Evolutionary conservation across 2,113 vertebrate genomes (phyloP).

Genomic region (Cottus gobio): DNA sequence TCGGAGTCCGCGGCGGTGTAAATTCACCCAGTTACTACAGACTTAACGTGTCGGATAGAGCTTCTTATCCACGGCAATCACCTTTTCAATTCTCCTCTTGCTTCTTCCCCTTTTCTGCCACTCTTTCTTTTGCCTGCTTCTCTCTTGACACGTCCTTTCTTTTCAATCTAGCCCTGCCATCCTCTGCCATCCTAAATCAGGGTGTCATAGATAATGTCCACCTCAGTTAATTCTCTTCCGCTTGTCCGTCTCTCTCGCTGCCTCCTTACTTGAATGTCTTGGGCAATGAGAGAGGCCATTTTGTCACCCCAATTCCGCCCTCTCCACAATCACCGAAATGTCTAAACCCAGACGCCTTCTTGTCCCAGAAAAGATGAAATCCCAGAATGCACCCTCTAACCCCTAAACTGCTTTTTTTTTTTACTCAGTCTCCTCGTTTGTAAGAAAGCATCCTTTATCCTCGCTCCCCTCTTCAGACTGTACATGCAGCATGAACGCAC

Average conservation of each 20-base stretch:
- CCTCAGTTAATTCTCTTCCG: slow-evolving; percentile 19
- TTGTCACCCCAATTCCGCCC: slow-evolving; percentile 45
- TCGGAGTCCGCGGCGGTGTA: slow-evolving; percentile 40
- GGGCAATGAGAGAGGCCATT: slow-evolving; percentile 48
- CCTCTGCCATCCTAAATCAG: slow-evolving; percentile 25
- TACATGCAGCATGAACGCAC: slow-evolving; percentile 2
- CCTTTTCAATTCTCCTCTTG: slow-evolving; percentile 25
- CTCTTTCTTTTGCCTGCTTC: neutral
- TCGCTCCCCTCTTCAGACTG: neutral
- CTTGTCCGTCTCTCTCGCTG: slow-evolving; percentile 1
- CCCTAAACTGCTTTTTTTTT: neutral
- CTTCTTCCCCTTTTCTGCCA: neutral
- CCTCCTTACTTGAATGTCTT: slow-evolving; percentile 18
- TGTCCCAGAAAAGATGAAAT: slow-evolving; percentile 32
- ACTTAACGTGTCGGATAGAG: slow-evolving; percentile 25
- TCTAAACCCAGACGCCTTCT: slow-evolving; percentile 37
- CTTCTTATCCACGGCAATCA: slow-evolving; percentile 34
- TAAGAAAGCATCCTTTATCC: neutral
- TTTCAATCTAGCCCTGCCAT: neutral
- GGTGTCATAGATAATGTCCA: slow-evolving; percentile 30
- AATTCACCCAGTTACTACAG: slow-evolving; percentile 36
- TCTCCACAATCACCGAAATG: slow-evolving; percentile 39
- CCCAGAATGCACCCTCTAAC: slow-evolving; percentile 8
- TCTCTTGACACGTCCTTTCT: neutral
- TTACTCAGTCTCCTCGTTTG: slow-evolving; percentile 6